Evolutionary conservation across 2,888 invertebrate species (phyloP), one percentile per base, ranked within the genome.

Genomic region (Drosophila demipolita): DNA sequence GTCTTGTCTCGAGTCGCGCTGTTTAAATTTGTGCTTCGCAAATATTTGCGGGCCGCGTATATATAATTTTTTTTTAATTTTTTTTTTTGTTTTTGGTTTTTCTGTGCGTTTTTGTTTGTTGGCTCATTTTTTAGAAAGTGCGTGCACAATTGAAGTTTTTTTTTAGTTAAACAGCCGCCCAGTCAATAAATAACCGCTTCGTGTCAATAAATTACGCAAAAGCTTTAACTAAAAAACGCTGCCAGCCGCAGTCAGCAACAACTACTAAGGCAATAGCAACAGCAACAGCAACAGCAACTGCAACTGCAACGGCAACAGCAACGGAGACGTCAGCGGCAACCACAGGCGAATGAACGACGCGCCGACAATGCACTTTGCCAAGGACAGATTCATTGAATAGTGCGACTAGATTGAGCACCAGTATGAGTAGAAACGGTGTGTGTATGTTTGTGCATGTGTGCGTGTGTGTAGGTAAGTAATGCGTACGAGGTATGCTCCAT

Each of bases 371-470:
- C 91, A 91, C 91, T 91, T 92, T 91, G 85, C 90, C 91, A 91
- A 91, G 91, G 91, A 91, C 92, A 91, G 88, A 91, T 90, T 90
- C 92, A 91, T 91, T 92, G 91, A 92, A 92, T 91, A 91, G 82
- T 83, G 86, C 70, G 75, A 61, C 69, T 74, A 75, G 67, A 48
- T 71, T 73, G 68, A 42, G 55, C 63, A 38, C 48, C 57, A 36
- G 53, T 72, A 52, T 80, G 63, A 35, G 60, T 61, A 60, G 36
- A 23, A 40, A 9, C 40, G n/a, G 40, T n/a, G 26, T 60, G 48
- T 36, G 42, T 65, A 38, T 66, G 35, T 52, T 57, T 45, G 50
- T 65, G 36, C 42, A 4, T 29, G 26, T 8, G 12, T 32, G 40
- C 33, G 49, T 40, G 38, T 66, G 29, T 54, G 54, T 50, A 32